phyloP scores from a whole-genome alignment of 2,797 vertebrate species.

The Sebastolobus alascanus region DNA sequence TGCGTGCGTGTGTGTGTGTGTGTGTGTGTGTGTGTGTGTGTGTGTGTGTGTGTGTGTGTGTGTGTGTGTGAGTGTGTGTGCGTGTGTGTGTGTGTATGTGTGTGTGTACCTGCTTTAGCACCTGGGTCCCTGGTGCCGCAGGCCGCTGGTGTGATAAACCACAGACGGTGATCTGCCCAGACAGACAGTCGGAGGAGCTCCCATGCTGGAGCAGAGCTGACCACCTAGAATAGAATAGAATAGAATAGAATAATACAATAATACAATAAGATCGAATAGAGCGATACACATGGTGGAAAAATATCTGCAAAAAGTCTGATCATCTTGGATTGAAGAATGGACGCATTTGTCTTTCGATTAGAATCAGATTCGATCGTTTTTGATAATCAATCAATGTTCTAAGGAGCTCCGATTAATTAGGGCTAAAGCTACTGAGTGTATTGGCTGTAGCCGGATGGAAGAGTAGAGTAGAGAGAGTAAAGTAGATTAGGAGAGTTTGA shows the following conservation, averaged over 20 bases:
- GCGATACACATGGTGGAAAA: too few species aligned
- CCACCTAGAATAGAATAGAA: constrained; percentile 28
- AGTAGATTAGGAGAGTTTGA: constrained; percentile 23
- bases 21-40: constrained; percentile 8
- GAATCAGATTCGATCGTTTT: neutral
- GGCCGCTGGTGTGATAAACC: constrained; percentile 68
- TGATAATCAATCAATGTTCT: constrained; percentile 1
- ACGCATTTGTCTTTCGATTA: neutral
- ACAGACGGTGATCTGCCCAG: constrained; percentile 68
- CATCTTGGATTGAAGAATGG: neutral
- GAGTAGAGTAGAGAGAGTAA: constrained; percentile 2
- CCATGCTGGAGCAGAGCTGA: constrained; percentile 47
- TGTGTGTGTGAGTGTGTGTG: constrained; percentile 19
- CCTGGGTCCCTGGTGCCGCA: constrained; percentile 68
- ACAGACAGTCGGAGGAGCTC: constrained; percentile 68
- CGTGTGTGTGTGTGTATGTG: constrained; percentile 18
- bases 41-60: constrained; percentile 9
- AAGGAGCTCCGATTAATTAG: constrained; percentile 1
- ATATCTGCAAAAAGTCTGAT: neutral
- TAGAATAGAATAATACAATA: neutral
- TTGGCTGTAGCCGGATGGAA: constrained; percentile 2
- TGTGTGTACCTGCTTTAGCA: constrained; percentile 58
- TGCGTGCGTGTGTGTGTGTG: constrained; percentile 20
- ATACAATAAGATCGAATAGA: neutral
- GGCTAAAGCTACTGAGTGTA: neutral